Evolutionary conservation across 2,797 vertebrate genomes (phyloP), one percentile per base, ranked within the genome.

Genomic region (Australoheros facetus): DNA sequence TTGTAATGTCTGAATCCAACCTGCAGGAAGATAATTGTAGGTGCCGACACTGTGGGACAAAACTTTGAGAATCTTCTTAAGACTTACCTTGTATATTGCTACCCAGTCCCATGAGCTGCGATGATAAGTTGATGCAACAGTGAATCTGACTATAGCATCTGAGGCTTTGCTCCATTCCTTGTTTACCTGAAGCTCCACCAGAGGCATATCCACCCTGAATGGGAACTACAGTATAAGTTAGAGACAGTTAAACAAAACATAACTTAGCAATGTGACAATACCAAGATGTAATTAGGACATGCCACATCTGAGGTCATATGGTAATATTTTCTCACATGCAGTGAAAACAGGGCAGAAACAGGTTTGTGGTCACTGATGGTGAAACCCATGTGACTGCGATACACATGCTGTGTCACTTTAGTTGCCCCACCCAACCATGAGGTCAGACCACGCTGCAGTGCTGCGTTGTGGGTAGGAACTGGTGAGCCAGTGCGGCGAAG

Each of bases 21-120:
- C 95, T 96, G 82, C 34, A 59, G 23, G 73, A 39, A 64, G 1
- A 26, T n/a, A 30, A n/a, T 55, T 23, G 17, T 11, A 69, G 17
- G 66, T 19, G 28, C n/a, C 53, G 10, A 78, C 34, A 56, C 11
- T 28, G 19, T 1, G 3, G 66, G 6, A 32, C 30, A 16, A 56
- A 42, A 32, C 13, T 11, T 8, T 56, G 14, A 56, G 4, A 26
- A 37, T 45, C 2, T 30, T 5, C 10, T 30, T 51, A 1, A 34
- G 39, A 55, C 23, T 12, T 57, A 99, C 98, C 96, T 96, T 96
- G 91, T 99, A 99, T 83, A 99, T 96, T 71, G 97, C 98, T 4
- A 99, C 97, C 98, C 98, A 99, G 95, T 99, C 98, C 97, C 97
- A 99, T 37, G 98, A 97, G 91, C 97, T 99, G 86, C 97, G 97